phyloP scores from a whole-genome alignment of 2,797 vertebrate species.

The Leptatherina wallacei region DNA sequence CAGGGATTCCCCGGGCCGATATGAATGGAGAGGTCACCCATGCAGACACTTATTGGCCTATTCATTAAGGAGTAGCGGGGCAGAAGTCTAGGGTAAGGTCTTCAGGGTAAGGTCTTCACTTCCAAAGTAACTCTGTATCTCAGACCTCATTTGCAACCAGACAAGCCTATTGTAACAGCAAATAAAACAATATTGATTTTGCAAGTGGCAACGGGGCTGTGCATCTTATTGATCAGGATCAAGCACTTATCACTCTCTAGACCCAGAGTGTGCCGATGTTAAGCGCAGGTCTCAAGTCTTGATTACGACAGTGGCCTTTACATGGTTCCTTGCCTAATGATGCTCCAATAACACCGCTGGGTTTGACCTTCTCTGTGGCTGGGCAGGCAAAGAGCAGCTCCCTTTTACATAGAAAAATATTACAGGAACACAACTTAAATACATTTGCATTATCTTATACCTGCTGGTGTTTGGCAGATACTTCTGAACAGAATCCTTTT shows the following conservation, averaged over 20 bases:
- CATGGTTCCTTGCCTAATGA: constrained; percentile 71
- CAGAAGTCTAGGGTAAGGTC: constrained; percentile 65
- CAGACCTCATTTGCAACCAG: constrained; percentile 84
- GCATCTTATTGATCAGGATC: constrained; percentile 86
- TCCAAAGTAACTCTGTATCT: constrained; percentile 77
- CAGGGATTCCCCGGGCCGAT: constrained; percentile 15
- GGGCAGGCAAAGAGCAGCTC: constrained; percentile 6
- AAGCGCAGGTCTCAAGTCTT: constrained; percentile 81
- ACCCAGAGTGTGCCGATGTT: constrained; percentile 78
- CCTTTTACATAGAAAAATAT: constrained; percentile 7
- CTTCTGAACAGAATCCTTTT: constrained; percentile 15
- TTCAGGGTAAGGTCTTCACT: constrained; percentile 68
- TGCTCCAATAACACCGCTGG: constrained; percentile 66
- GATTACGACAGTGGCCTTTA: constrained; percentile 81
- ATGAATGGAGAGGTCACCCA: constrained; percentile 42
- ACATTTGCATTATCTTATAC: constrained; percentile 19
- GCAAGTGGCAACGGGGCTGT: constrained; percentile 80
- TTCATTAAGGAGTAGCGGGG: constrained; percentile 66
- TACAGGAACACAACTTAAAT: constrained; percentile 18
- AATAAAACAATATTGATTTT: constrained; percentile 89
- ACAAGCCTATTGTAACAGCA: constrained; percentile 86
- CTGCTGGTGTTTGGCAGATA: constrained; percentile 1
- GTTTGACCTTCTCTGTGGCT: constrained; percentile 66
- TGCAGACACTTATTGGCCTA: constrained; percentile 64
- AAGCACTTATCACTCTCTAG: constrained; percentile 85